phyloP scores from a whole-genome alignment of 2,113 vertebrate genomes.

The Cynopterus brachyotis region DNA sequence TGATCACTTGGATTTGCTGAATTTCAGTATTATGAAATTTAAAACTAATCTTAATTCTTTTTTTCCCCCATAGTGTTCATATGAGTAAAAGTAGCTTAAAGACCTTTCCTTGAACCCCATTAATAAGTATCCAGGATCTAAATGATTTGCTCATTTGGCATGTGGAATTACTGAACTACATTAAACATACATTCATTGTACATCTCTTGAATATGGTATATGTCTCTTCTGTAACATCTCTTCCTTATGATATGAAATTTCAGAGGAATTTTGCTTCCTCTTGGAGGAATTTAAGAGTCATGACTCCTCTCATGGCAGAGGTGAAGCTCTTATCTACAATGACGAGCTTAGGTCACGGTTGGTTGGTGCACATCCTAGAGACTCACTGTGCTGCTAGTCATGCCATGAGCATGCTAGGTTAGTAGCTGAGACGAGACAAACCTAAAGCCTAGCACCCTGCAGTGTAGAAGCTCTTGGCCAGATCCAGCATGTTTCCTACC shows the following conservation, averaged over 20 bases:
- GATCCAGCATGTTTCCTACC: not conserved
- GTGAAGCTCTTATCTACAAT: not conserved
- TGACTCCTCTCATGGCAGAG: constrained; percentile 74
- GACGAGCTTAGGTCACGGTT: not conserved
- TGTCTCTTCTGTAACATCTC: constrained; percentile 90
- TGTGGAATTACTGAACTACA: constrained; percentile 85
- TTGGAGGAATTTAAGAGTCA: constrained; percentile 91
- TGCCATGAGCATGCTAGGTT: not conserved
- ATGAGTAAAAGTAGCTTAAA: constrained; percentile 88
- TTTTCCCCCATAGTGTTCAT: constrained; percentile 89
- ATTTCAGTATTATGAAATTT: constrained; percentile 90
- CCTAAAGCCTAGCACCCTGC: not conserved
- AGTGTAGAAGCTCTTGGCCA: not conserved
- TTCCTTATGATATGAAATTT: constrained; percentile 88
- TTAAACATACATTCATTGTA: constrained; percentile 87
- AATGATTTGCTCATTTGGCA: constrained; percentile 83
- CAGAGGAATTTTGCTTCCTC: constrained; percentile 84
- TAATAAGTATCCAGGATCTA: constrained; percentile 90
- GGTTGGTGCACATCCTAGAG: not conserved
- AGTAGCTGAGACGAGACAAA: not conserved
- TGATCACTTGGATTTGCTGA: constrained; percentile 86
- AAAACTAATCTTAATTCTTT: constrained; percentile 92
- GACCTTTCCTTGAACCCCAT: constrained; percentile 87
- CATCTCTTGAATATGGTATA: constrained; percentile 89
- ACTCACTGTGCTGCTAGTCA: not conserved